Evolutionary conservation across 2,113 vertebrate species (phyloP), one percentile per base, ranked within the genome.

Genomic region (Calidris pygmaea): DNA sequence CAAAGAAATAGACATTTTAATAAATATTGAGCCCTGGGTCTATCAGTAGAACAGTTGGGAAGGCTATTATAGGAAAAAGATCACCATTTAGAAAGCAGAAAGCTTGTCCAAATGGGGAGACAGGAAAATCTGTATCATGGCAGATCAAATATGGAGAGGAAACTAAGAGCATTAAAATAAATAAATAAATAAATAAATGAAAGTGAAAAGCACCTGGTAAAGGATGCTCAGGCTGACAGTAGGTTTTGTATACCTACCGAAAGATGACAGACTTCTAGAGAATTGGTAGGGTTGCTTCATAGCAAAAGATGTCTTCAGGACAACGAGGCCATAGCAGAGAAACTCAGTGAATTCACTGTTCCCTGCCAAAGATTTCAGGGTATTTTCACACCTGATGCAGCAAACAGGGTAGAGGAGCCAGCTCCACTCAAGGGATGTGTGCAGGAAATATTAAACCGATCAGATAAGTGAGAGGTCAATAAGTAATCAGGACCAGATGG

Each of bases 401-500:
- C 41, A 81, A 70, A 85, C n/a, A 16, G 11, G 39, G 52, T 62
- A 78, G n/a, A 78, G 73, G 14, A 91, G 16, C 52, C 65, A 85
- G 30, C 18, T 78, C n/a, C 32, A n/a, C 34, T 48, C 0, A 0
- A 72, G 3, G 29, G 35, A 52, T 30, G 23, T 35, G 39, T 12
- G 2, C 47, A 87, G 81, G 89, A 96, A 87, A 9, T 41, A 72
- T 22, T 75, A 87, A 92, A 72, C 56, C 3, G 2, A 35, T 14
- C 15, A 89, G 66, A 22, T 68, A 87, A 75, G 14, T 35, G 35
- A 59, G 43, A 92, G 7, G 29, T 43, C 70, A 75, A 2, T n/a
- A 67, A 87, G 39, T 72, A 63, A 89, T 92, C 29, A 90, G 47
- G 58, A 87, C 37, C 84, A 89, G 86, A 74, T 92, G 94, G n/a